Conservation (phyloP, 1,140 invertebrate genomes). For the Stegodyphus dumicola region DNA sequence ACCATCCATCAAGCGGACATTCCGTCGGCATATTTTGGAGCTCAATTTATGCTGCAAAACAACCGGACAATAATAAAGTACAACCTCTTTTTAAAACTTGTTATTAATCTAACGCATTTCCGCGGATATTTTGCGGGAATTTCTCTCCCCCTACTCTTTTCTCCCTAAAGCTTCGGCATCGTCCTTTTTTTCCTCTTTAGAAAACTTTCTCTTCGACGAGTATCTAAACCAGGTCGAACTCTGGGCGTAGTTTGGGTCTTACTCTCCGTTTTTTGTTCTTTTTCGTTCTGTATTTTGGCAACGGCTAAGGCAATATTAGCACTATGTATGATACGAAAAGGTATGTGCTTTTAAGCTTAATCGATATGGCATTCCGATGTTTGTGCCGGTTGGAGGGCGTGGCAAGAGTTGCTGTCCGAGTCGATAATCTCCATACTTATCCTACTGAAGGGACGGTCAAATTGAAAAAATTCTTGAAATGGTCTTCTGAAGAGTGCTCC, state of each 20-base stretch:
- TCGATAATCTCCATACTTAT: too few species aligned
- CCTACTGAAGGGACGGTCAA: too few species aligned
- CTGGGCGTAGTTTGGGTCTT: conserved; percentile 39
- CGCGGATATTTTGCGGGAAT: conserved; percentile 9
- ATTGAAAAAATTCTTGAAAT: too few species aligned
- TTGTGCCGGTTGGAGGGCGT: too few species aligned
- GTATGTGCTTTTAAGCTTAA: too few species aligned
- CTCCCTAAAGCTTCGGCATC: background rate
- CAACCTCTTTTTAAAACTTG: conserved; percentile 54
- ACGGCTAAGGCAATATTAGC: too few species aligned
- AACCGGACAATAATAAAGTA: conserved; percentile 53
- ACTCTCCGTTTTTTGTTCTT: background rate
- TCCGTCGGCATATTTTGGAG: conserved; percentile 25
- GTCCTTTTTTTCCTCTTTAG: conserved; percentile 25
- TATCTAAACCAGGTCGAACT: conserved; percentile 55
- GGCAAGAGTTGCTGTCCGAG: too few species aligned
- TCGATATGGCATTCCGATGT: background rate
- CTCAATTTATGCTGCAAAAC: conserved; percentile 31
- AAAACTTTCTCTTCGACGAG: conserved; percentile 16
- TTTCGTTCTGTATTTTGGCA: background rate
- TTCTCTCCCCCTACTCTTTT: background rate
- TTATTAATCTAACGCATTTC: conserved; percentile 53
- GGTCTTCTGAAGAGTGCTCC: too few species aligned
- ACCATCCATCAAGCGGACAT: conserved; percentile 51
- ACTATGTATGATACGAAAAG: too few species aligned